These are phyloP conservation scores for Clupea harengus DNA, from an alignment of 2,113 vertebrate species.

Conservation along the genomic window DNA sequence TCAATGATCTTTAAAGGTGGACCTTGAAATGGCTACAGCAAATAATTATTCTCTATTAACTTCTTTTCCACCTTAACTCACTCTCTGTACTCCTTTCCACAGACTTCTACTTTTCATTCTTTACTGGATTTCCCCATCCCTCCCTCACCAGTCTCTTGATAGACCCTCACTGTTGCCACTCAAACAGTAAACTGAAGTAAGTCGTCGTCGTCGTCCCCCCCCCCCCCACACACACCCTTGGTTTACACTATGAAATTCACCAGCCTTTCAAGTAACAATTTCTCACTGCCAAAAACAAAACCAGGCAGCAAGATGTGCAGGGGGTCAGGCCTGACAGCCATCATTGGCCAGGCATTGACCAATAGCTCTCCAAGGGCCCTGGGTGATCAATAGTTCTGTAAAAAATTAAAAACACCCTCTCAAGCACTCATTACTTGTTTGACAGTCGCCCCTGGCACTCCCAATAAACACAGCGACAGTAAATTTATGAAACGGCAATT, in stretches of 20 bases:
- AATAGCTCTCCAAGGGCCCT: slow-evolving; percentile 38
- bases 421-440: slow-evolving; percentile 61
- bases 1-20: background rate
- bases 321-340: slow-evolving; percentile 61
- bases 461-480: slow-evolving; percentile 53
- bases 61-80: background rate
- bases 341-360: slow-evolving; percentile 61
- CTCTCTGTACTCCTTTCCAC: background rate
- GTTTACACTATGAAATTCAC: slow-evolving; percentile 46
- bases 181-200: background rate
- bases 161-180: background rate
- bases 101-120: background rate
- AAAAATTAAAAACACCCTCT: slow-evolving; percentile 44
- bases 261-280: slow-evolving; percentile 60
- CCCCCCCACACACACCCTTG: slow-evolving; percentile 48
- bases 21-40: background rate
- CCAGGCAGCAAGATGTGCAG: slow-evolving; percentile 49
- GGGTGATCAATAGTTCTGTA: slow-evolving; percentile 61
- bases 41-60: background rate
- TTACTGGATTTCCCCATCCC: background rate
- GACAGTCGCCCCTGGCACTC: slow-evolving; percentile 60
- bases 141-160: background rate
- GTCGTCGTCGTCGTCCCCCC: no score
- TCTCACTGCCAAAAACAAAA: slow-evolving; percentile 69
- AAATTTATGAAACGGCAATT: slow-evolving; percentile 62